A percentile compares a stretch with the other conserved stretches of the same genome.
phyloP scores from a whole-genome alignment of 2,113 vertebrate genomes.

The Oenanthe oenanthe region DNA sequence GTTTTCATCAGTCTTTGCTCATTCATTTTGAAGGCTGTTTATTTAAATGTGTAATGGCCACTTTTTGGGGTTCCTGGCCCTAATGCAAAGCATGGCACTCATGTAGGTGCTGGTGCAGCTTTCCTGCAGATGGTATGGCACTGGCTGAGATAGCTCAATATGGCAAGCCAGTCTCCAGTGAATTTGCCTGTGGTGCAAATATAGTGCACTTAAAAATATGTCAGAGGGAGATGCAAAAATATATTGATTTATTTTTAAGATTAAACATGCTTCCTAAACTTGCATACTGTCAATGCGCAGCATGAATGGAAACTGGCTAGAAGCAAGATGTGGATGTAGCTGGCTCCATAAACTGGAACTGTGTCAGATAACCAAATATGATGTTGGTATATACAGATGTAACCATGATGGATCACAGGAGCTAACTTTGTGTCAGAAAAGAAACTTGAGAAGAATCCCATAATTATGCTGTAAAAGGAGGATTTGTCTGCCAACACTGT shows the following conservation, averaged over 20 bases:
- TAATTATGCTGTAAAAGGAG: background rate
- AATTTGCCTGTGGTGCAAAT: background rate
- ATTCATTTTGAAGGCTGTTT: background rate
- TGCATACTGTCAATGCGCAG: background rate
- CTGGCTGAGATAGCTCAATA: background rate
- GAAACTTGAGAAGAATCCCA: background rate
- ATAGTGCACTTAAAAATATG: accelerated
- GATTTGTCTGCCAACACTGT: background rate
- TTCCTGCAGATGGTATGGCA: background rate
- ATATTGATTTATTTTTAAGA: background rate
- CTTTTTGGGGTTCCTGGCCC: background rate
- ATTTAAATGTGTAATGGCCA: background rate
- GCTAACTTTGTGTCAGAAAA: background rate
- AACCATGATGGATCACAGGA: background rate
- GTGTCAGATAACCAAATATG: background rate
- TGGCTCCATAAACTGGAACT: background rate
- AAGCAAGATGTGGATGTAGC: background rate
- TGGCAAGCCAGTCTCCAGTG: background rate
- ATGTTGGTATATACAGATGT: background rate
- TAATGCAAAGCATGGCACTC: background rate
- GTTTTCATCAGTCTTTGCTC: background rate
- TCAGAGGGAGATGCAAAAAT: background rate
- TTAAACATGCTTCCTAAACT: background rate
- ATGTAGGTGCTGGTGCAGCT: background rate
- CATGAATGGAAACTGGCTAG: background rate